These are phyloP conservation scores for Acropora tenuis DNA, from an alignment of 64 coral and sea anemone genomes.

Conservation along the genomic window DNA sequence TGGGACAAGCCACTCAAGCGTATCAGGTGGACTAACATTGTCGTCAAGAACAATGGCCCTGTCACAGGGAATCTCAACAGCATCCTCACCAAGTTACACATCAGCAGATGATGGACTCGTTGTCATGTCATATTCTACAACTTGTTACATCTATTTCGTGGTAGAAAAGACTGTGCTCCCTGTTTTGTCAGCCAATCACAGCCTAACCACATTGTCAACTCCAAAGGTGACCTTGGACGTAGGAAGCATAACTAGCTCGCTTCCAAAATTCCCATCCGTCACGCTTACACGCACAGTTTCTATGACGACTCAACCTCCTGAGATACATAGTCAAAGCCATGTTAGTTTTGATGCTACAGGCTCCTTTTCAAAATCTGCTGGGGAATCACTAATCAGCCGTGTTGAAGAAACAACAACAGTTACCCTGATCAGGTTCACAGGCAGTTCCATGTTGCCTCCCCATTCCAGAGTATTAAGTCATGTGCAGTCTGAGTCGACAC, in stretches of 20 bases:
- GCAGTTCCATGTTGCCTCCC: background rate
- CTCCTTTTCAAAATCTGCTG: background rate
- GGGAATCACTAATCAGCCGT: background rate
- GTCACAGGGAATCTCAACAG: background rate
- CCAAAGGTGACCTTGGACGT: constrained; percentile 19
- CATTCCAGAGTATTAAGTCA: background rate
- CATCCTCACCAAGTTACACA: background rate
- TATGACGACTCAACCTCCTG: constrained; percentile 8
- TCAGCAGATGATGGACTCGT: constrained; percentile 22
- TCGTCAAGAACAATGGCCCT: background rate
- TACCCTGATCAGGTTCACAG: background rate
- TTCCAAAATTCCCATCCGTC: constrained; percentile 4
- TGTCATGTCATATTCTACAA: constrained; percentile 36
- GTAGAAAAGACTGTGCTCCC: constrained; percentile 43
- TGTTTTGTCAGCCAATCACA: constrained; percentile 8
- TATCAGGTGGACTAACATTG: background rate
- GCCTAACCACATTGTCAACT: background rate
- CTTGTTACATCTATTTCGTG: constrained; percentile 72
- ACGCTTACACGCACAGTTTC: constrained; percentile 20
- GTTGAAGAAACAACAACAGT: background rate
- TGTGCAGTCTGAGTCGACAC: background rate
- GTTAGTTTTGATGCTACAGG: background rate
- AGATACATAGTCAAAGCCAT: background rate
- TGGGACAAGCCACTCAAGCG: background rate
- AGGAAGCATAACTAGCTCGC: background rate